A percentile compares a stretch with the other conserved stretches of the same genome.
Conservation (phyloP, 2,797 vertebrate genomes). For the Poeciliopsis gracilis region DNA sequence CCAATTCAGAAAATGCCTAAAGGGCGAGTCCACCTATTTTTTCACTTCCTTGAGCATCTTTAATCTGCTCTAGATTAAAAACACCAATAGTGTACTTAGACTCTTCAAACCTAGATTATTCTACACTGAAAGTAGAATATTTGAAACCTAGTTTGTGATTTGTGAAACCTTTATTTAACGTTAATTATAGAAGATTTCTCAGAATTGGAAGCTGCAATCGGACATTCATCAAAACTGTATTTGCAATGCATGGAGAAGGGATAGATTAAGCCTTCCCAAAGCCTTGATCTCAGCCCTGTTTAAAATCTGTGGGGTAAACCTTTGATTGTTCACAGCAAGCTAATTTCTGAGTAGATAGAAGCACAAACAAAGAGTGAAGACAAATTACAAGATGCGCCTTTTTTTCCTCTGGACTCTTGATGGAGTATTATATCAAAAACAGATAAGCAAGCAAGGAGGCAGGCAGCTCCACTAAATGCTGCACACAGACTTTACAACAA, state of each 20-base stretch:
- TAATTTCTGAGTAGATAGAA: constrained; percentile 18
- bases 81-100: background rate
- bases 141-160: background rate
- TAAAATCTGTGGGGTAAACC: background rate
- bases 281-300: background rate
- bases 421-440: constrained; percentile 20
- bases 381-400: constrained; percentile 9
- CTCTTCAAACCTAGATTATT: background rate
- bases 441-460: constrained; percentile 18
- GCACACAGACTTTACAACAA: constrained; percentile 29
- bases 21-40: background rate
- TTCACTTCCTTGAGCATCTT: background rate
- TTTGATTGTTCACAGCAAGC: background rate
- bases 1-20: background rate
- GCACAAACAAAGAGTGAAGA: constrained; percentile 19
- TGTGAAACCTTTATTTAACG: background rate
- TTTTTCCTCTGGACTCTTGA: constrained; percentile 25
- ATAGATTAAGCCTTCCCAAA: background rate
- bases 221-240: background rate
- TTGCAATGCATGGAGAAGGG: background rate
- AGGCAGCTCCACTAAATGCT: constrained; percentile 33
- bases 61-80: background rate
- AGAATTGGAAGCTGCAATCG: background rate
- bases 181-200: background rate
- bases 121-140: background rate